Base-by-base conservation (phyloP, 2,888 invertebrate species). In the Idaea straminata region DNA sequence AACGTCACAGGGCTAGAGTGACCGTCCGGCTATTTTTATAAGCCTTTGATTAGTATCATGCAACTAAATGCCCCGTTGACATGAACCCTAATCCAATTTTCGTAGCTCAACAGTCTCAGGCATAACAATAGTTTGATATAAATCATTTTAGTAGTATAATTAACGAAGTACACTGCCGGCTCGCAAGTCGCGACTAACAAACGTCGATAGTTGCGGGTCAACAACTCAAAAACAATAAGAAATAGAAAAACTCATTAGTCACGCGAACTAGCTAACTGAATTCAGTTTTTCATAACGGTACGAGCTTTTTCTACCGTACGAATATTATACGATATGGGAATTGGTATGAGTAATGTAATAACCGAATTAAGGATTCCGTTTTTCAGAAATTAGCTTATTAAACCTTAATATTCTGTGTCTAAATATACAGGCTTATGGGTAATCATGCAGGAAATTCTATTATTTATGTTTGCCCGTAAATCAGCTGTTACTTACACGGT, bases 221-320 rank as follows among this genome's bases (percentile, higher is more conserved):
- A 85, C 88, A 85, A 82, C 87, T 88, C 83, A 84, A 88, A 90
- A 91, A 91, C 89, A 90, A 91, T 91, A 89, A 89, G 89, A 89
- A 87, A 85, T 84, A 84, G 82, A 85, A 89, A 88, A 87, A 81
- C 83, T 84, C 87, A 88, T 88, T 87, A 88, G 90, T 91, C 90
- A 91, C 91, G 89, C 91, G 80, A 91, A 72, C 83, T 59, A 5
- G 47, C 47, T 75, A 76, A 77, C 81, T 75, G 63, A 69, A 70
- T 74, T 71, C 67, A 64, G 64, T 72, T 69, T 66, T 81, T 75
- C 47, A 47, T 47, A 47, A 70, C 77, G 75, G 79, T 83, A 70
- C 74, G 70, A 79, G 74, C 77, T 72, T 62, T 68, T 10, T 47
- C 47, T 47, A 47, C 47, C 47, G 47, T 47, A 47, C 47, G 47